Evolutionary conservation across 2,797 vertebrate species (phyloP), one percentile per base, ranked within the genome.

Genomic region (Etheostoma perlongum): DNA sequence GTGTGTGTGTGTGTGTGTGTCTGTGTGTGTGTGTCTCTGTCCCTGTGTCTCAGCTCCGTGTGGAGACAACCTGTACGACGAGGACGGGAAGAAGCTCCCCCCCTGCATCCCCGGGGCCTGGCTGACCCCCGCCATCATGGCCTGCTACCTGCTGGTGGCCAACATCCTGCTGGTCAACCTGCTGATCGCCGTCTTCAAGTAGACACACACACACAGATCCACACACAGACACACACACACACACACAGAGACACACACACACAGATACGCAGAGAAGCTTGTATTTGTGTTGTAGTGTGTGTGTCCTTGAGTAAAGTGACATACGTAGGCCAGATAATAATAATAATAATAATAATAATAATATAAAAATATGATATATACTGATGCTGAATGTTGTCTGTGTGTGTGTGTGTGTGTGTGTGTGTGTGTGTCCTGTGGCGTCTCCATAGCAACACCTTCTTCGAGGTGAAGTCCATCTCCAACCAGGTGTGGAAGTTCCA

Each of bases 401-500:
- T 25, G 25, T 25, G 25, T 25, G 25, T 25, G 25, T 25, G 25
- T 25, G 25, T 25, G 25, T 25, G 25, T 25, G 25, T 27, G 3
- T 27, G 27, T 27, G 27, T 27, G 27, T 27, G 4, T 4, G 3
- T 27, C 27, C 27, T 4, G 27, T 27, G 27, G 27, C 27, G 27
- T 27, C 42, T 44, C 4, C 42, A 14, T 44, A 44, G 98, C 90
- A 99, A 99, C 89, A 99, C 98, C 6, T 99, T 99, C 92, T 98
- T 98, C 72, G 97, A 99, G 87, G 97, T 99, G 19, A 99, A 99
- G 83, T 99, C 98, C 76, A 99, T 99, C 89, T 99, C 98, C 59
- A 99, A 99, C 90, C 97, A 99, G 92, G 96, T 99, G 48, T 99
- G 98, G 98, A 99, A 99, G 89, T 99, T 99, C 89, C 98, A 99